Conservation (phyloP, 1,140 invertebrate genomes). For the Lepidurus packardi region DNA sequence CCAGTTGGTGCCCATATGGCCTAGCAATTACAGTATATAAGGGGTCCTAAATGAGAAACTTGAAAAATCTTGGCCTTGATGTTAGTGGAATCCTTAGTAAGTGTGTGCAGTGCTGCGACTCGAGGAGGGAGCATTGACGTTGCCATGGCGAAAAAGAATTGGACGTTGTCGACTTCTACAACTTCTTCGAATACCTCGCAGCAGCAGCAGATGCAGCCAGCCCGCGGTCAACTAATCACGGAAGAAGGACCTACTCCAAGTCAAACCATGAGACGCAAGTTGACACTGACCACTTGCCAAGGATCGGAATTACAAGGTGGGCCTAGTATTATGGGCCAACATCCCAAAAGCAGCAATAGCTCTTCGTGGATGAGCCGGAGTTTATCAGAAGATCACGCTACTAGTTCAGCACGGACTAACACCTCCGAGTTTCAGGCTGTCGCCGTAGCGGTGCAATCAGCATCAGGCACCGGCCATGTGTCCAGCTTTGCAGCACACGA, state of each 20-base stretch:
- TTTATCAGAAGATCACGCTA: not conserved
- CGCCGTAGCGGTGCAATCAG: not conserved
- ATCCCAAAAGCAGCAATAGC: slow-evolving; percentile 4
- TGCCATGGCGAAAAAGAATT: slow-evolving; percentile 21
- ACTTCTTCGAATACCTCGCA: slow-evolving; percentile 4
- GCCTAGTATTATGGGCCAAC: not conserved
- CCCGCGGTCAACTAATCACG: not conserved
- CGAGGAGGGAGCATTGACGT: not conserved
- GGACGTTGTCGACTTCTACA: slow-evolving; percentile 17
- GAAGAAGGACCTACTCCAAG: not conserved
- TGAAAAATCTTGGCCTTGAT: slow-evolving; percentile 9
- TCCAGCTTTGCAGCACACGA: not conserved
- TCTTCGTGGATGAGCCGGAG: slow-evolving; percentile 3
- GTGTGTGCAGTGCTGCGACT: not conserved
- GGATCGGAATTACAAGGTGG: not conserved
- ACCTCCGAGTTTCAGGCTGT: not conserved
- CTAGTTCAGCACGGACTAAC: not conserved
- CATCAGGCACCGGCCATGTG: not conserved
- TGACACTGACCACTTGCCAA: slow-evolving; percentile 21
- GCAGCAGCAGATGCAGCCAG: slow-evolving; percentile 7
- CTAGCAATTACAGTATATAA: too few relatives aligned
- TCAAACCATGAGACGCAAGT: slow-evolving; percentile 14
- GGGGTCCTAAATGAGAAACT: not conserved
- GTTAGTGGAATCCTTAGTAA: slow-evolving; percentile 19
- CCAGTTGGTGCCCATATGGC: too few relatives aligned